Evolutionary conservation across 2,113 vertebrate genomes (phyloP).

Genomic region (Ondatra zibethicus): DNA sequence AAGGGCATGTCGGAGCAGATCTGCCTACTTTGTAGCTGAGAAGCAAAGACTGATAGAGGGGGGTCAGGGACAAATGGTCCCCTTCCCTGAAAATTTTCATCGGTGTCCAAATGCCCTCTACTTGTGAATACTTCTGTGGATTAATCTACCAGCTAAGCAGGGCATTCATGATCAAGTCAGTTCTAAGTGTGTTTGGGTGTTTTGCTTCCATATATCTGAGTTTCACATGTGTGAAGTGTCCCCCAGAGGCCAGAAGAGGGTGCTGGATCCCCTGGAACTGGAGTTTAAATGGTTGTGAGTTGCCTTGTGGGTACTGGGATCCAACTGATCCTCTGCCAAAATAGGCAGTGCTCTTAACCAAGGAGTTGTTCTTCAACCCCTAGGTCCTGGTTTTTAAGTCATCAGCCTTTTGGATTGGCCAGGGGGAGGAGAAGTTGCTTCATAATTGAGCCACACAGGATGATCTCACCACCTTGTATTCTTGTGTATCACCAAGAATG

Average conservation of each 20-base stretch:
- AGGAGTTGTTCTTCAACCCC: not conserved
- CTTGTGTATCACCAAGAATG: not conserved
- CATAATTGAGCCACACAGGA: not conserved
- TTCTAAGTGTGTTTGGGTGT: not conserved
- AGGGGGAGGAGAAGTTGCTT: not conserved
- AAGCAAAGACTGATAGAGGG: not conserved
- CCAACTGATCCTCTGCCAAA: not conserved
- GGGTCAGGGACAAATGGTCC: too few species aligned
- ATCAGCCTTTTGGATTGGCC: not conserved
- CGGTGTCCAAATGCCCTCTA: not conserved
- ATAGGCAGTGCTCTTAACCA: not conserved
- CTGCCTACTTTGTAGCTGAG: not conserved
- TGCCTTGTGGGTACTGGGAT: not conserved
- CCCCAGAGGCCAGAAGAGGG: too few species aligned
- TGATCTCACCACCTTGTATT: accelerated
- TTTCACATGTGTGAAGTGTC: not conserved
- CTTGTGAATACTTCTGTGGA: not conserved
- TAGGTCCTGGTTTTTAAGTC: not conserved
- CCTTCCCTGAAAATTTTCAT: not conserved
- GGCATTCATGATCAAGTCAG: not conserved
- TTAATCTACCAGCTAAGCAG: not conserved
- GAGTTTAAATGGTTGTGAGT: not conserved
- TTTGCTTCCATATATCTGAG: not conserved
- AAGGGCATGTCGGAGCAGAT: not conserved
- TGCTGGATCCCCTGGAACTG: too few species aligned